phyloP scores from a whole-genome alignment of 2,888 invertebrate species.

The Corbicula japonica region DNA sequence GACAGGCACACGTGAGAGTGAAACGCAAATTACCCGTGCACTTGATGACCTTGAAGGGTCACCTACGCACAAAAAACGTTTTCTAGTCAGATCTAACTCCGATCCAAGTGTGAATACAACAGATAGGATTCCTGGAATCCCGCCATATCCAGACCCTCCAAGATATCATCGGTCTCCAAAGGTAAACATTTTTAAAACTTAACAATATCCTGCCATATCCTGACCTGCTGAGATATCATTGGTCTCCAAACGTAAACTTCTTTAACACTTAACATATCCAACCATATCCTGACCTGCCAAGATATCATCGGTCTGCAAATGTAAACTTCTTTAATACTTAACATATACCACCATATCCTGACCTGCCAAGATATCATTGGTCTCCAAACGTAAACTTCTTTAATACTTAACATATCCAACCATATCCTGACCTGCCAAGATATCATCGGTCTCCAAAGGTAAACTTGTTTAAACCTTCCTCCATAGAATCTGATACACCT shows the following conservation, averaged over 20 bases:
- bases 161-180: constrained; percentile 89
- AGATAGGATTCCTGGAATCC: constrained; percentile 89
- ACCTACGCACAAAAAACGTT: constrained; percentile 77
- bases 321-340: not conserved
- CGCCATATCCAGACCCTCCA: constrained; percentile 89
- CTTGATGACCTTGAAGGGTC: constrained; percentile 78
- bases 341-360: constrained; percentile 3
- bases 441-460: not conserved
- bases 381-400: not conserved
- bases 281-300: not conserved
- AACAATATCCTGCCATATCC: not conserved
- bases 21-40: constrained; percentile 90
- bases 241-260: not conserved
- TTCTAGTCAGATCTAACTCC: constrained; percentile 93
- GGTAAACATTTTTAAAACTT: constrained; percentile 34
- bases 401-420: not conserved
- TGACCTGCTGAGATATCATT: no score
- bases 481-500: no score
- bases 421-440: not conserved
- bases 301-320: not conserved
- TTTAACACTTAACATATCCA: not conserved
- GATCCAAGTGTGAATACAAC: constrained; percentile 98
- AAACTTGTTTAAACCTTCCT: no score
- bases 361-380: no score
- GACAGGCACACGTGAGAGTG: constrained; percentile 98